These are phyloP conservation scores for Neria commutata DNA, from an alignment of 2,888 invertebrate species.

Conservation along the genomic window DNA sequence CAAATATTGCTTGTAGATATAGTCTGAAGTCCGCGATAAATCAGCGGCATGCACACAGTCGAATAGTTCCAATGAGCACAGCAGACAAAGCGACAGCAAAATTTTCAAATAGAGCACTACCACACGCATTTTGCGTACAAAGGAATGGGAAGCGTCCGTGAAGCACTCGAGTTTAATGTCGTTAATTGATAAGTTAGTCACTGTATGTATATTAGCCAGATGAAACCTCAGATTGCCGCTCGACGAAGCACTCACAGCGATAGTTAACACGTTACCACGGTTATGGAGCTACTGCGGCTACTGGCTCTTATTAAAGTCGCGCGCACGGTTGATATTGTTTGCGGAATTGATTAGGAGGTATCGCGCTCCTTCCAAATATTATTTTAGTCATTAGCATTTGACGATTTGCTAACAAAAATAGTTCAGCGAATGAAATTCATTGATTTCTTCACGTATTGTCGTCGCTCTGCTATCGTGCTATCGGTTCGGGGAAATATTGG, in stretches of 20 bases:
- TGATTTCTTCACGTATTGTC: conserved; percentile 13
- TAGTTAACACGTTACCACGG: neutral
- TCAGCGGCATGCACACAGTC: conserved; percentile 25
- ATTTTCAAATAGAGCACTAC: conserved; percentile 41
- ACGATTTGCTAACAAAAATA: neutral
- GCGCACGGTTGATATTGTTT: neutral
- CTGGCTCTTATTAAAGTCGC: neutral
- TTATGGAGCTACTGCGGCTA: neutral
- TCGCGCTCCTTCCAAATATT: too few species aligned
- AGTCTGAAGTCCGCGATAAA: conserved; percentile 28
- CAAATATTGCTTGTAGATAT: conserved; percentile 27
- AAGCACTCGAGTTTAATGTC: too few species aligned
- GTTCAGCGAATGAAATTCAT: conserved; percentile 13
- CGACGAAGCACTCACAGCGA: neutral
- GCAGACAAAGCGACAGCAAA: too few species aligned
- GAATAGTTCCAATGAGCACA: conserved; percentile 23
- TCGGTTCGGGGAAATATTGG: too few species aligned
- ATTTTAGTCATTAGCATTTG: too few species aligned
- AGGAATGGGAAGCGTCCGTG: neutral
- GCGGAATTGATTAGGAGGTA: too few species aligned
- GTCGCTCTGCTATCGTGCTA: neutral
- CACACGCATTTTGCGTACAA: neutral
- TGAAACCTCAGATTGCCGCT: too few species aligned
- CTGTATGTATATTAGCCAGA: too few species aligned
- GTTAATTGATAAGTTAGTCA: too few species aligned